These are phyloP conservation scores for Andrena bicolor DNA, from an alignment of 2,888 invertebrate species.

Conservation along the genomic window DNA sequence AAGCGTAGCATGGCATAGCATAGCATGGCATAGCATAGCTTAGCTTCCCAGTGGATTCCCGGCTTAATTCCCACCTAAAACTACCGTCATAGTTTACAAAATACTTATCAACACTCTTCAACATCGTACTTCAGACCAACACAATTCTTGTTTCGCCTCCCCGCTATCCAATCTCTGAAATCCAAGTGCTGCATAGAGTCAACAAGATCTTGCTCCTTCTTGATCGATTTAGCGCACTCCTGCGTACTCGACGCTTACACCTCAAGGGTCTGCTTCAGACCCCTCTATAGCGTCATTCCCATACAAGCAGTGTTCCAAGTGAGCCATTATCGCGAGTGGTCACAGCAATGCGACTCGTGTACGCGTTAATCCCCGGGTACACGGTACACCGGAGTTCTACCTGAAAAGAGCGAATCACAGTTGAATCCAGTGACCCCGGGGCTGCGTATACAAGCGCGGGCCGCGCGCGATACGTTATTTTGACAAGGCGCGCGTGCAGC, in stretches of 20 bases:
- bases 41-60: too few species aligned
- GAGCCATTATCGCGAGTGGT: constrained; percentile 12
- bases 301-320: constrained; percentile 12
- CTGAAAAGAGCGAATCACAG: constrained; percentile 4
- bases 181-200: not conserved
- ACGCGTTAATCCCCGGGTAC: not conserved
- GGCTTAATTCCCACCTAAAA: too few species aligned
- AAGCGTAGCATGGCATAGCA: too few species aligned
- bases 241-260: constrained; percentile 14
- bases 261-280: constrained; percentile 1
- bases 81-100: not conserved
- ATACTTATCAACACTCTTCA: not conserved
- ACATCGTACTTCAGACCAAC: too few species aligned
- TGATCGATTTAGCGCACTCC: constrained; percentile 6
- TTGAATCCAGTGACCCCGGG: not conserved
- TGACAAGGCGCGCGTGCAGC: constrained; percentile 55
- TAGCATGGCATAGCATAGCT: too few species aligned
- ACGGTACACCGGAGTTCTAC: not conserved
- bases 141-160: too few species aligned
- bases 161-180: too few species aligned
- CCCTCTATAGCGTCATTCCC: not conserved
- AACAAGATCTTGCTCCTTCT: constrained; percentile 3
- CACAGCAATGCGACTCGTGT: constrained; percentile 5
- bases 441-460: not conserved
- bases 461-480: constrained; percentile 42